phyloP scores from a whole-genome alignment of 2,113 vertebrate genomes.

The Chloropsis cyanopogon region DNA sequence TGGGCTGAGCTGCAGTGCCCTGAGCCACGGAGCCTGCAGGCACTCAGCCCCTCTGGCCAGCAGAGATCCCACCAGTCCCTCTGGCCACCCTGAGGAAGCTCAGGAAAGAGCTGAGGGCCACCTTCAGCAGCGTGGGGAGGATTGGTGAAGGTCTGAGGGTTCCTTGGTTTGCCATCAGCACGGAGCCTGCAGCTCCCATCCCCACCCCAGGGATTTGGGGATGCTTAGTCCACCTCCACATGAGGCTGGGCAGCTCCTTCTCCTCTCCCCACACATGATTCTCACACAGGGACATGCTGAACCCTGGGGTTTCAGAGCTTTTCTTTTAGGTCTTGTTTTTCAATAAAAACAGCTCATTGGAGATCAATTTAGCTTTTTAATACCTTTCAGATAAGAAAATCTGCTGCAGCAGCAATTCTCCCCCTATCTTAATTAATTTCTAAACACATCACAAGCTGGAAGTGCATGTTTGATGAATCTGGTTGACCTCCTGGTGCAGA shows the following conservation, averaged over 20 bases:
- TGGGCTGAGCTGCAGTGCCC: not conserved
- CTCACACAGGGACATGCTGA: not conserved
- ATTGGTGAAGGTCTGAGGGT: not conserved
- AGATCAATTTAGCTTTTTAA: slow-evolving; percentile 66
- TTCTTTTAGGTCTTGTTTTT: not conserved
- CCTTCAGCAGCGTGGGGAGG: not conserved
- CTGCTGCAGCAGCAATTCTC: slow-evolving; percentile 66
- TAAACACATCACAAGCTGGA: slow-evolving; percentile 68
- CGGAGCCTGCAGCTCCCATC: not conserved
- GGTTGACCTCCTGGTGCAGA: slow-evolving; percentile 71
- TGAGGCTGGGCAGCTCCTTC: not conserved
- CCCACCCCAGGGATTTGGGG: not conserved
- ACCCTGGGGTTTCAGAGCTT: not conserved
- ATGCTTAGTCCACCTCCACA: rapidly evolving
- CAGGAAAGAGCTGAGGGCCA: not conserved
- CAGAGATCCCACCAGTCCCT: too few relatives aligned
- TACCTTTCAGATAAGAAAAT: slow-evolving; percentile 65
- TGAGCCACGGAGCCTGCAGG: rapidly evolving
- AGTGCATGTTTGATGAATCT: slow-evolving; percentile 59
- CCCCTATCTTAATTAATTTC: slow-evolving; percentile 72
- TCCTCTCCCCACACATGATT: rapidly evolving
- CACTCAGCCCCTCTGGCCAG: rapidly evolving
- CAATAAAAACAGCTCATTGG: slow-evolving; percentile 24
- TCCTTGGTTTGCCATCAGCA: not conserved
- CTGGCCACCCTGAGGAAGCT: not conserved